Conservation (phyloP, 2,113 vertebrate species). For the Podilymbus podiceps region DNA sequence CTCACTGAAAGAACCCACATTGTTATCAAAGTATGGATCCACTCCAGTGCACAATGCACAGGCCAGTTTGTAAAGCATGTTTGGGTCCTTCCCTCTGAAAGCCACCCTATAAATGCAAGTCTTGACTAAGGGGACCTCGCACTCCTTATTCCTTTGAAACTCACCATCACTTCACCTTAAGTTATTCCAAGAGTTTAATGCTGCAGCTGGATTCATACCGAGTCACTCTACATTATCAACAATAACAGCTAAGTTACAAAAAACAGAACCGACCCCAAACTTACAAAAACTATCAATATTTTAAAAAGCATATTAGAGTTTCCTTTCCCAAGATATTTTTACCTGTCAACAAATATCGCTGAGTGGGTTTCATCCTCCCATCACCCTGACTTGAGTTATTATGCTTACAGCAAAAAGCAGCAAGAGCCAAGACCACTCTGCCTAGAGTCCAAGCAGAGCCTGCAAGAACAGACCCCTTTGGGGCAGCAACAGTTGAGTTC, state of each 20-base stretch:
- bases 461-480: conserved; percentile 35
- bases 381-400: neutral
- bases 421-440: neutral
- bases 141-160: neutral
- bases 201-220: neutral
- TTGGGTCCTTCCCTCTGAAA: neutral
- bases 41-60: neutral
- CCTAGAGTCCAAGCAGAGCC: neutral
- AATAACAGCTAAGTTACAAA: neutral
- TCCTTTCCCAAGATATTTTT: neutral
- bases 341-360: neutral
- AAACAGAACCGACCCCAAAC: neutral
- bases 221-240: neutral
- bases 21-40: neutral
- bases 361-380: neutral
- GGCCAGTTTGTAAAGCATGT: neutral
- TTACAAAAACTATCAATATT: neutral
- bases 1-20: neutral
- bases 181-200: neutral
- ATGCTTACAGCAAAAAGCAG: neutral
- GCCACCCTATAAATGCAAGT: neutral
- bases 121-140: neutral
- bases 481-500: conserved; percentile 7
- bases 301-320: neutral
- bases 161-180: neutral